Conservation (phyloP, 2,797 vertebrate species). For the Podargus strigoides region DNA sequence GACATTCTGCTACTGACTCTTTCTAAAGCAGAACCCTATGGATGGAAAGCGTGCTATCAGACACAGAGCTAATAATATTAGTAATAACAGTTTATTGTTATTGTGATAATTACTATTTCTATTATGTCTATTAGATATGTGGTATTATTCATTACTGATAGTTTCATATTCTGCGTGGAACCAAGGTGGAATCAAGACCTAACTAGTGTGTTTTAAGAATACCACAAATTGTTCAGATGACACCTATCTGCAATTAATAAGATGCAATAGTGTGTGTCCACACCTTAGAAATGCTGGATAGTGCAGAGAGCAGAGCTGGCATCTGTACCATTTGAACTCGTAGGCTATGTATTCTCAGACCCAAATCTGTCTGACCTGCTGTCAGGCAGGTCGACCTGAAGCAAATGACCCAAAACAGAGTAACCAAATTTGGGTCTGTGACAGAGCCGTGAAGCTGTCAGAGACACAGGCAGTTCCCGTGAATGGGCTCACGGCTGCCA, state of each 20-base stretch:
- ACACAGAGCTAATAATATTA: background rate
- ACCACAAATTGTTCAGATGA: background rate
- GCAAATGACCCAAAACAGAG: background rate
- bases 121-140: background rate
- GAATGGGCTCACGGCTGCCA: background rate
- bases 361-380: background rate
- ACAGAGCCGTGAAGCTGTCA: background rate
- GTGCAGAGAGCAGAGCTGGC: background rate
- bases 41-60: background rate
- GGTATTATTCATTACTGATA: background rate
- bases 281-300: background rate
- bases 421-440: background rate
- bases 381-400: background rate
- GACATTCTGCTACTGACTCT: background rate
- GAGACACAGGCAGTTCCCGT: background rate
- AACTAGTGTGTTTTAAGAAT: background rate
- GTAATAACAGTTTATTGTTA: conserved; percentile 4
- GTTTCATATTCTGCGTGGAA: background rate
- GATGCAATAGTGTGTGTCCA: background rate
- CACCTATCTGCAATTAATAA: background rate
- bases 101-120: conserved; percentile 24
- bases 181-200: background rate
- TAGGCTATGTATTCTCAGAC: background rate
- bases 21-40: background rate
- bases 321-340: background rate